Conservation (phyloP, 1,140 invertebrate genomes). For the Pachyrhynchus sulphureomaculatus region DNA sequence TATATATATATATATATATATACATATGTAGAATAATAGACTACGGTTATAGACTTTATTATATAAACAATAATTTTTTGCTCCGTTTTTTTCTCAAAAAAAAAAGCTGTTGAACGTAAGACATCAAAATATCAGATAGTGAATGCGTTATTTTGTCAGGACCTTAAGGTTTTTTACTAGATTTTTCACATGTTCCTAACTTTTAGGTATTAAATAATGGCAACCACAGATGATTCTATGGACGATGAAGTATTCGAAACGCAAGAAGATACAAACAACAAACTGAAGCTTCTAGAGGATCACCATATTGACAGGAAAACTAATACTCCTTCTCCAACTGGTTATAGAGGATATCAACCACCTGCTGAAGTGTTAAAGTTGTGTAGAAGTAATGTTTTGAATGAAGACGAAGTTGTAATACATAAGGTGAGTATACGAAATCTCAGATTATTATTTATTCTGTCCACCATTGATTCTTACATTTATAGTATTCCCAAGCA, state of each 20-base stretch:
- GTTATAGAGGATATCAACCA: slow-evolving; percentile 76
- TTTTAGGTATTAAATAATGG: slow-evolving; percentile 32
- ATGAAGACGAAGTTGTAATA: slow-evolving; percentile 58
- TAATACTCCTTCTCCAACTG: slow-evolving; percentile 70
- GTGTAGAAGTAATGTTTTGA: slow-evolving; percentile 47
- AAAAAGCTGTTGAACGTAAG: too few relatives aligned
- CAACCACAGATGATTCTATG: slow-evolving; percentile 61
- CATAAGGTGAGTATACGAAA: slow-evolving; percentile 59
- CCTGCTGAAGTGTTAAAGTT: slow-evolving; percentile 64
- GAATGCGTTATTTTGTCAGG: too few relatives aligned
- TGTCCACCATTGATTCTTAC: too few relatives aligned
- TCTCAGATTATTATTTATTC: not conserved
- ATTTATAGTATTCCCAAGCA: too few relatives aligned
- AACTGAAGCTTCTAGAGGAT: slow-evolving; percentile 12
- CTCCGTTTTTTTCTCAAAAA: too few relatives aligned
- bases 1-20: too few relatives aligned
- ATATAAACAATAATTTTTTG: too few relatives aligned
- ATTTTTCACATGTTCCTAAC: too few relatives aligned
- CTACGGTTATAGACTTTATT: too few relatives aligned
- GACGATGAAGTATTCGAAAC: slow-evolving; percentile 79
- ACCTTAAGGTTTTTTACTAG: too few relatives aligned
- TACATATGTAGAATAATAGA: too few relatives aligned
- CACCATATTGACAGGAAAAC: slow-evolving; percentile 10
- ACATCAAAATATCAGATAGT: too few relatives aligned
- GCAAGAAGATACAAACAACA: slow-evolving; percentile 42